Conservation (phyloP, 2,888 invertebrate species). For the Aphelenchoides bicaudatus region DNA sequence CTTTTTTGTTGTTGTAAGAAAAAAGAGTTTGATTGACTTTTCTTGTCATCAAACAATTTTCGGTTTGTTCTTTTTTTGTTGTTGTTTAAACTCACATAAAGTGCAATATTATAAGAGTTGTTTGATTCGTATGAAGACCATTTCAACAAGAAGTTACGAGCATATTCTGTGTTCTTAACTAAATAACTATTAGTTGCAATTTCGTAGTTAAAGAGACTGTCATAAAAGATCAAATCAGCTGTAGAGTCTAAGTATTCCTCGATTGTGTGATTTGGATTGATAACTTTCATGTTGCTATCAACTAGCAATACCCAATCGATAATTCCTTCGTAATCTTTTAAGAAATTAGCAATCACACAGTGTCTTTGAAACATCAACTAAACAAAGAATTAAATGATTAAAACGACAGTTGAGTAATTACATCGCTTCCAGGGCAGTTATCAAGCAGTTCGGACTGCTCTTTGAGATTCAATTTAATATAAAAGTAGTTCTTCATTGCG, state of each 20-base stretch:
- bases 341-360: constrained; percentile 37
- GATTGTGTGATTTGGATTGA: constrained; percentile 43
- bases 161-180: constrained; percentile 28
- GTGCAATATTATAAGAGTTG: no score
- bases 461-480: no score
- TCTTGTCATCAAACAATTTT: background rate
- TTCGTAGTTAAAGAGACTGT: no score
- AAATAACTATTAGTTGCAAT: constrained; percentile 54
- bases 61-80: background rate
- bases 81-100: background rate
- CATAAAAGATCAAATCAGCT: constrained; percentile 45
- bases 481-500: no score
- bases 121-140: constrained; percentile 40
- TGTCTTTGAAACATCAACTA: constrained; percentile 57
- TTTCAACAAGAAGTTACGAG: constrained; percentile 30
- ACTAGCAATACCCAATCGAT: constrained; percentile 40
- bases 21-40: no score
- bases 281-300: constrained; percentile 45
- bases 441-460: no score
- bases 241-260: constrained; percentile 39
- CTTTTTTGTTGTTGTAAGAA: no score
- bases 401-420: no score
- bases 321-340: constrained; percentile 24
- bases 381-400: no score
- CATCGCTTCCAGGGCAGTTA: no score